Percentiles rank a stretch among this genome's conserved stretches.
Conservation (phyloP, 1,140 invertebrate species). For the Drosophila funebris region DNA sequence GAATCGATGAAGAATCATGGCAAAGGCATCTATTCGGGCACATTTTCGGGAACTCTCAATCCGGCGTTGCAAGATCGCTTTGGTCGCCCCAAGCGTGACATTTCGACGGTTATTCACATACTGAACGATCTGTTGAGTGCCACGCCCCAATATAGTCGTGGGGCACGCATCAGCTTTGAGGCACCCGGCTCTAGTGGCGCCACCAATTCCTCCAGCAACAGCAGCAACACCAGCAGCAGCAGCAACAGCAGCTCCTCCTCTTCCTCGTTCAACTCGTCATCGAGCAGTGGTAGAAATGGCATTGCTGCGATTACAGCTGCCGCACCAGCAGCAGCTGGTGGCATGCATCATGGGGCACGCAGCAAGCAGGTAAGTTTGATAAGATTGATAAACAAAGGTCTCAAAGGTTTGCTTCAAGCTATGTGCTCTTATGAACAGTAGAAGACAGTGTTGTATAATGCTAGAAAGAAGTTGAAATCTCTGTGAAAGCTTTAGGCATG, state of each 20-base stretch:
- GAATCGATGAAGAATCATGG: slow-evolving; percentile 97
- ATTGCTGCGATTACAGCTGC: neutral
- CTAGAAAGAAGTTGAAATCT: too few species aligned
- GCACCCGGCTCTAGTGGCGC: slow-evolving; percentile 49
- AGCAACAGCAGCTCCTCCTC: slow-evolving; percentile 56
- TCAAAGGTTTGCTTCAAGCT: too few species aligned
- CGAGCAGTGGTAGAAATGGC: slow-evolving; percentile 45
- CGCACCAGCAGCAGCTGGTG: slow-evolving; percentile 5
- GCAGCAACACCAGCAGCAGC: slow-evolving; percentile 44
- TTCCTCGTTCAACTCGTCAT: neutral
- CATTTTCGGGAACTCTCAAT: slow-evolving; percentile 94
- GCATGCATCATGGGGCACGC: slow-evolving; percentile 51
- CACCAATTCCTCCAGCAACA: neutral
- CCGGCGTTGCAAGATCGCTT: slow-evolving; percentile 96
- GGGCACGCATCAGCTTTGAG: slow-evolving; percentile 84
- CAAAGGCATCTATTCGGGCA: slow-evolving; percentile 94
- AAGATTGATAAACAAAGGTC: too few species aligned
- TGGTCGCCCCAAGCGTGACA: slow-evolving; percentile 95
- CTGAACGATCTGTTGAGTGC: slow-evolving; percentile 96
- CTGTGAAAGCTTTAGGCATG: too few species aligned
- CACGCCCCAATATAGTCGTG: slow-evolving; percentile 87
- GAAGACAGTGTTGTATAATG: too few species aligned
- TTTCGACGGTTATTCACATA: slow-evolving; percentile 97
- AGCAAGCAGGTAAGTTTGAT: slow-evolving; percentile 55
- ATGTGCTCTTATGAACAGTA: too few species aligned